These are phyloP conservation scores for Marmota monax DNA, from an alignment of 2,113 vertebrate species.

Conservation along the genomic window DNA sequence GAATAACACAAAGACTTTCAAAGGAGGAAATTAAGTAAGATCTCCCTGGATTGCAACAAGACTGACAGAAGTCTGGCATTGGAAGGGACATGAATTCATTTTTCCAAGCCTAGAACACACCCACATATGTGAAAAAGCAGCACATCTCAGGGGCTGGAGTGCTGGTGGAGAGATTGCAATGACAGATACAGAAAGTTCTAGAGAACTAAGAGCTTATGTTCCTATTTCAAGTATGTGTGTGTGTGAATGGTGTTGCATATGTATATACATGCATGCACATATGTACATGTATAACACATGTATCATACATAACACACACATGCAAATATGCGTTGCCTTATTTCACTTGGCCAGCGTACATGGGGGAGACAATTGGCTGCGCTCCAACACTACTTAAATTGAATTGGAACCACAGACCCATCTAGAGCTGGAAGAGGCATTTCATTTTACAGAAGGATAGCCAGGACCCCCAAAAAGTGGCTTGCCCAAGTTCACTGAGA, in stretches of 20 bases:
- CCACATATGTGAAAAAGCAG: not conserved
- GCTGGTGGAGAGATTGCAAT: not conserved
- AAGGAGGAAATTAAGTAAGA: not conserved
- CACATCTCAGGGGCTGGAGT: not conserved
- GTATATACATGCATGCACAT: not conserved
- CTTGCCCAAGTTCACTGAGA: not conserved
- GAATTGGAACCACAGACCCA: not conserved
- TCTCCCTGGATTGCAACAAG: not conserved
- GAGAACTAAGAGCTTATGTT: not conserved
- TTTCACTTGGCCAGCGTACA: rapidly evolving
- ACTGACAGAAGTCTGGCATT: not conserved
- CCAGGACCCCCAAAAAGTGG: not conserved
- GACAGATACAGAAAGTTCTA: not conserved
- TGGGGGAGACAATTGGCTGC: not conserved
- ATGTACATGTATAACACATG: rapidly evolving
- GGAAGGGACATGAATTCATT: not conserved
- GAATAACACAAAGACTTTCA: not conserved
- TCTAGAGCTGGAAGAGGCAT: not conserved
- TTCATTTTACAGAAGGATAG: not conserved
- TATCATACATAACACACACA: not conserved
- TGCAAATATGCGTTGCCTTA: not conserved
- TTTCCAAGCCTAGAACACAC: not conserved
- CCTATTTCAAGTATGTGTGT: not conserved
- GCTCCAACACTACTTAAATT: not conserved
- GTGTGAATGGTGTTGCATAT: too few relatives aligned